Conservation (phyloP, 2,113 vertebrate genomes). For the Misgurnus anguillicaudatus region DNA sequence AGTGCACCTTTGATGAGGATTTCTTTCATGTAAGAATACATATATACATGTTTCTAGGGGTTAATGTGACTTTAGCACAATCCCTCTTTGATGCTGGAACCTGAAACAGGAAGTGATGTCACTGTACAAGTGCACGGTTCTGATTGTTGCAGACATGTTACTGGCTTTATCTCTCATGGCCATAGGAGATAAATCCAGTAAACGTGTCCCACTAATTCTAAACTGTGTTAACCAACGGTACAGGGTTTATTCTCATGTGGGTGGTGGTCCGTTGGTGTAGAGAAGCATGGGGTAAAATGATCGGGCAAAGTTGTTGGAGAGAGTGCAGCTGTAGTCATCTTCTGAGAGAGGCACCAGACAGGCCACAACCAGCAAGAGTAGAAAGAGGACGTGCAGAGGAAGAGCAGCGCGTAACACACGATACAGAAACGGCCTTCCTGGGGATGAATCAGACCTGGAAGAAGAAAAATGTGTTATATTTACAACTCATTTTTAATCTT, state of each 20-base stretch:
- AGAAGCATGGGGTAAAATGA: constrained; percentile 85
- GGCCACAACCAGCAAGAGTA: constrained; percentile 82
- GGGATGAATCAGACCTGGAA: constrained; percentile 32
- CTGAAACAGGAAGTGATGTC: not conserved
- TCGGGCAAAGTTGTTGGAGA: constrained; percentile 83
- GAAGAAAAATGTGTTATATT: not conserved
- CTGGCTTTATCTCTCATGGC: not conserved
- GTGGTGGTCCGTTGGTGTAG: constrained; percentile 85
- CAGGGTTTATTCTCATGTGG: constrained; percentile 64
- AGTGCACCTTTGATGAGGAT: constrained; percentile 10
- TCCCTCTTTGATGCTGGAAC: not conserved
- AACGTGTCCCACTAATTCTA: too few relatives aligned
- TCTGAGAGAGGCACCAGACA: constrained; percentile 80
- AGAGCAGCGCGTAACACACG: constrained; percentile 83
- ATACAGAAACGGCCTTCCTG: constrained; percentile 74
- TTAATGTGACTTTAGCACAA: not conserved
- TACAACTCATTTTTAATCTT: not conserved
- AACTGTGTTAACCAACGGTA: not conserved
- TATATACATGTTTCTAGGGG: not conserved
- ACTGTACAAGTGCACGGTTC: not conserved
- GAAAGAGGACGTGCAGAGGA: constrained; percentile 83
- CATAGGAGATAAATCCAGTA: too few relatives aligned
- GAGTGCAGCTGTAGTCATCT: constrained; percentile 84
- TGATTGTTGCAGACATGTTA: not conserved
- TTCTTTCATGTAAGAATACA: not conserved